Evolutionary conservation across 2,113 vertebrate species (phyloP).

Genomic region (Uria aalge): DNA sequence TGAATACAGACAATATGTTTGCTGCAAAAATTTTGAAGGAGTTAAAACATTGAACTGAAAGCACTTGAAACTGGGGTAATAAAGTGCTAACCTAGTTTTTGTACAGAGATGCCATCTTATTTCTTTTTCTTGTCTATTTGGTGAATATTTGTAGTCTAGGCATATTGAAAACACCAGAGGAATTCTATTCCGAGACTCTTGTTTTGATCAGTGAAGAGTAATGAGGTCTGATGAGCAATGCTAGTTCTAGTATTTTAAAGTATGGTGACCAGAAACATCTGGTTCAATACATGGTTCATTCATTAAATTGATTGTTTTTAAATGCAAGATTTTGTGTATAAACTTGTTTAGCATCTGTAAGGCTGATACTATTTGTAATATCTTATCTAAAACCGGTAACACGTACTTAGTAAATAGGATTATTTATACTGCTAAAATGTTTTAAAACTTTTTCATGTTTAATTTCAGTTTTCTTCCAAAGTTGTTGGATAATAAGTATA

Average conservation of each 20-base stretch:
- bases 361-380: not conserved
- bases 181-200: not conserved
- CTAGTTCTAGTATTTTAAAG: not conserved
- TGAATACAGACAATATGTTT: not conserved
- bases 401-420: not conserved
- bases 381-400: not conserved
- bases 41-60: not conserved
- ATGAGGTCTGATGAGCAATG: not conserved
- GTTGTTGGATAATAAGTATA: not conserved
- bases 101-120: not conserved
- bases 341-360: not conserved
- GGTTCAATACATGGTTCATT: not conserved
- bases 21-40: not conserved
- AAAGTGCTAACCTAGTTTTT: not conserved
- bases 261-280: not conserved
- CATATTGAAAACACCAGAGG: not conserved
- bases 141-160: not conserved
- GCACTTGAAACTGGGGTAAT: not conserved
- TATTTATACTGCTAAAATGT: not conserved
- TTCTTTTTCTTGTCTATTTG: not conserved
- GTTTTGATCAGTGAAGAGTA: not conserved
- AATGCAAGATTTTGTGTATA: not conserved
- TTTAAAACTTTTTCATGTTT: not conserved
- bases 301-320: not conserved
- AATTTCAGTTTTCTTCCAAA: not conserved